Evolutionary conservation across 2,888 invertebrate genomes (phyloP), one percentile per base, ranked within the genome.

Genomic region (Heliconius ethilla): DNA sequence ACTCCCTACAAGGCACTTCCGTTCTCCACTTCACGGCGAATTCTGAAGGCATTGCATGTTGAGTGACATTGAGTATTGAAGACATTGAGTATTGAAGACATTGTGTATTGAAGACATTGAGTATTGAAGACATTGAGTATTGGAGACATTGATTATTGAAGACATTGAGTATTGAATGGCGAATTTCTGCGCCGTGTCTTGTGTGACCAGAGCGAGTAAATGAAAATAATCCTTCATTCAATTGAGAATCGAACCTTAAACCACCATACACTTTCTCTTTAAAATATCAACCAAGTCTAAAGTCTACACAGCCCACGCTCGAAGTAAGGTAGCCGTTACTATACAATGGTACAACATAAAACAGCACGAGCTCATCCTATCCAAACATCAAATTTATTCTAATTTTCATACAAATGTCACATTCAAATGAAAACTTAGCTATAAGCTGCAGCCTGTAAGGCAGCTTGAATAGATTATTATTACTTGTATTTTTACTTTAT

Each of bases 391-490:
- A 82, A 81, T 81, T 80, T 82, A 83, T 83, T 82, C 81, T 82
- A 83, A 83, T 84, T 82, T 83, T 80, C 82, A 84, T 84, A 83
- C 80, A 82, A 82, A 83, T 74, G 83, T 82, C 81, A 81, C 82
- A 81, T 82, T 82, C 79, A 79, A 80, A 81, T 78, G 81, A 79
- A 78, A 78, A 69, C 67, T 72, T 78, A 59, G 76, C 79, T 74
- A 74, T 59, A 59, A 59, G 59, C 59, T n/a, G 18, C 18, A 51
- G 51, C 51, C 18, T 22, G n/a, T 77, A 70, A 75, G 75, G 63
- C 22, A 37, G 78, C 70, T 40, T 79, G 80, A 81, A 83, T 82
- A 76, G 82, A 72, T 70, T 81, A 82, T 82, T 82, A 83, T 83
- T 51, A 51, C 18, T 51, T 15, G 15, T 79, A 81, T 75, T 76